Evolutionary conservation across 2,888 invertebrate species (phyloP), one percentile per base, ranked within the genome.

Genomic region (Odontothrips loti): DNA sequence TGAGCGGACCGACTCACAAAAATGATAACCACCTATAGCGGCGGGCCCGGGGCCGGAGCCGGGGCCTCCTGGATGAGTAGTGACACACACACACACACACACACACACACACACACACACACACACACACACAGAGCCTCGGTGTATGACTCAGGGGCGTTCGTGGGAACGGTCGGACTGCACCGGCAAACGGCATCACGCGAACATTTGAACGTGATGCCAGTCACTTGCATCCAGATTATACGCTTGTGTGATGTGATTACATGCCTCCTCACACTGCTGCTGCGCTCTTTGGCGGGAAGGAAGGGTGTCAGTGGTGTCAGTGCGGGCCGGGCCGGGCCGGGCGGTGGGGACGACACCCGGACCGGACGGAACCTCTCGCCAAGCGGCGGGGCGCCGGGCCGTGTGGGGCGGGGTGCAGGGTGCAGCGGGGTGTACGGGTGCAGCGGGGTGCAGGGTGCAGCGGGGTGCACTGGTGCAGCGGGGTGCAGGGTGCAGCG

Each of bases 11-110:
- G 68, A 6, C 68, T 23, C 27, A n/a, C 68, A 27, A 75, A 75
- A 75, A 75, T 75, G n/a, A 75, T 75, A 75, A 75, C 68, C 68
- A 75, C 68, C 68, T 75, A n/a, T n/a, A 75, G 68, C 27, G 23
- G 4, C 68, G 23, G 27, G 68, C 34, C 34, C 34, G 34, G 34
- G 51, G 51, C 51, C n/a, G n/a, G 34, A 43, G 34, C 34, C 34
- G 58, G 6, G 10, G 58, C n/a, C n/a, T n/a, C n/a, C n/a, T 75
- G 23, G 23, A 75, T 75, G 68, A 75, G 27, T 12, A 75, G 68
- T 75, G 68, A 75, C 68, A 75, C 68, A 75, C 27, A 27, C 68
- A 75, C 23, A 75, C 68, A 23, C 23, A 68, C 23, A 23, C 23
- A 27, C 68, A 27, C 68, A 9, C 68, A 12, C 68, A 0, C 68